Evolutionary conservation across 2,113 vertebrate species (phyloP).

Genomic region (Beaufortia kweichowensis): DNA sequence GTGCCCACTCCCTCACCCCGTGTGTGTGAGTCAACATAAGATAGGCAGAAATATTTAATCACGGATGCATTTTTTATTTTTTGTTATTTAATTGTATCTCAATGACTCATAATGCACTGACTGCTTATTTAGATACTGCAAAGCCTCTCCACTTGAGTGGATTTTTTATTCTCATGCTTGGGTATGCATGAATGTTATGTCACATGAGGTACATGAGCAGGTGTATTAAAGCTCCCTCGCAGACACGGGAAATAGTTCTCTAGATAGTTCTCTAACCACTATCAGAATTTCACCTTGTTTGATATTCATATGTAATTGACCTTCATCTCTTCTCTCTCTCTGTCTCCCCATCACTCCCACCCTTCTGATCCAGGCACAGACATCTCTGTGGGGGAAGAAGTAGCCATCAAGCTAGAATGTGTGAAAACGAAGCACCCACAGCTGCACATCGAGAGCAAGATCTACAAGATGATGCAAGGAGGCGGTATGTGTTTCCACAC

Average conservation of each 20-base stretch:
- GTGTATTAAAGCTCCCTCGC: neutral
- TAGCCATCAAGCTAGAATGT: slow-evolving; percentile 96
- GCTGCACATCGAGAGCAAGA: slow-evolving; percentile 98
- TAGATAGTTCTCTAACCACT: neutral
- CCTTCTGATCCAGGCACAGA: slow-evolving; percentile 82
- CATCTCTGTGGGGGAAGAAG: slow-evolving; percentile 92
- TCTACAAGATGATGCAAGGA: slow-evolving; percentile 99
- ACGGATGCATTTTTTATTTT: neutral
- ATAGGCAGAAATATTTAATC: slow-evolving; percentile 1
- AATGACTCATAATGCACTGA: slow-evolving; percentile 5
- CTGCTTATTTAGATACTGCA: slow-evolving; percentile 2
- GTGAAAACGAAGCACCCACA: slow-evolving; percentile 98
- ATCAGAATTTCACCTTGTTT: neutral
- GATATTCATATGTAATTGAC: neutral
- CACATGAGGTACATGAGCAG: neutral
- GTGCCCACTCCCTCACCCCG: slow-evolving; percentile 5
- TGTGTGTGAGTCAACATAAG: slow-evolving; percentile 18
- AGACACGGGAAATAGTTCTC: neutral
- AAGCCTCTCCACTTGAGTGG: slow-evolving; percentile 15
- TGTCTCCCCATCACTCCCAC: neutral
- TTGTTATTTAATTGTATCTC: slow-evolving; percentile 11
- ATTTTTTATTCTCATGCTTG: neutral
- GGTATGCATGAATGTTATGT: neutral
- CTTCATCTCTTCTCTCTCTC: neutral
- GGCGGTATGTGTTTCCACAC: slow-evolving; percentile 77